Conservation (phyloP, 2,888 invertebrate genomes). For the Eristalis pertinax region DNA sequence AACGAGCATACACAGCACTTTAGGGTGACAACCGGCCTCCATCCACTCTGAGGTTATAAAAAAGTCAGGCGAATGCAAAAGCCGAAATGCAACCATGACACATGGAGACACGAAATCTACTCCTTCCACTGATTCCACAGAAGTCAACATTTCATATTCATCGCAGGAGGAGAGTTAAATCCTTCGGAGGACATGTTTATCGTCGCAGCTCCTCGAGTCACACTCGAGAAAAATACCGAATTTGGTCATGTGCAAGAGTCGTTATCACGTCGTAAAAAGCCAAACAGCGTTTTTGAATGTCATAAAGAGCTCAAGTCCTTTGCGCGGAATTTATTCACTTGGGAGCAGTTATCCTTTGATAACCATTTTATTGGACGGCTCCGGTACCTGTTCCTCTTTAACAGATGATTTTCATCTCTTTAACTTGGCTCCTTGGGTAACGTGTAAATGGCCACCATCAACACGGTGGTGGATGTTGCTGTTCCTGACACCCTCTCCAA, state of each 20-base stretch:
- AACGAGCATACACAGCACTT: conserved; percentile 22
- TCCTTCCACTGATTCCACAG: neutral
- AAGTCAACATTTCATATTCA: conserved; percentile 40
- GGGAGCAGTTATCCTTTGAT: conserved; percentile 28
- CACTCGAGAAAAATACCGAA: conserved; percentile 53
- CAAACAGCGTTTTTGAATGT: conserved; percentile 59
- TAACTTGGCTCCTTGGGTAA: conserved; percentile 35
- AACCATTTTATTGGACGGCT: conserved; percentile 36
- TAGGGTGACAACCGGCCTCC: conserved; percentile 34
- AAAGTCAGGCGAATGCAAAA: conserved; percentile 42
- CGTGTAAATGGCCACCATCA: conserved; percentile 12
- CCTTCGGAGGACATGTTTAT: conserved; percentile 66
- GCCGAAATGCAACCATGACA: conserved; percentile 52
- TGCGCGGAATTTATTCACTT: conserved; percentile 52
- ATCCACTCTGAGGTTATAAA: neutral
- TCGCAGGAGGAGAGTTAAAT: conserved; percentile 58
- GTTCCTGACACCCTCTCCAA: conserved; percentile 44
- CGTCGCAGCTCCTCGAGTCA: conserved; percentile 53
- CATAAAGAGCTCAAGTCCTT: conserved; percentile 55
- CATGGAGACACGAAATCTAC: neutral
- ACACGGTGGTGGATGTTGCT: conserved; percentile 38
- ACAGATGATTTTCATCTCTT: conserved; percentile 40
- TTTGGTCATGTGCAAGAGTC: conserved; percentile 61
- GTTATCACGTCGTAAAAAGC: conserved; percentile 67
- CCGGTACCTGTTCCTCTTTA: conserved; percentile 38